Evolutionary conservation across 2,797 vertebrate species (phyloP).

Genomic region (Morus bassanus): DNA sequence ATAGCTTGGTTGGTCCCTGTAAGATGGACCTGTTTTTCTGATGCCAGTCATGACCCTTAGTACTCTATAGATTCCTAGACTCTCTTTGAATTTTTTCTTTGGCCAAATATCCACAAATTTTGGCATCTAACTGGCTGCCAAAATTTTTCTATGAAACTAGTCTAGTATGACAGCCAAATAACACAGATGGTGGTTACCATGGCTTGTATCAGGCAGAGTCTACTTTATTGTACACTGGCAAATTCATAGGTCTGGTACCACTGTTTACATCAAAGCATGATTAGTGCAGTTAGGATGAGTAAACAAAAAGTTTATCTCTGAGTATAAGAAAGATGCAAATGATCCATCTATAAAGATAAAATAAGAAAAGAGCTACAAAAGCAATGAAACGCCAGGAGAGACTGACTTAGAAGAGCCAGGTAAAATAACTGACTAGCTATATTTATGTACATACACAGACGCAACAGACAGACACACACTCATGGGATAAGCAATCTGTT

Average conservation of each 20-base stretch:
- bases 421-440: background rate
- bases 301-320: background rate
- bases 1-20: background rate
- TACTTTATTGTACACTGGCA: background rate
- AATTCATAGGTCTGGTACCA: background rate
- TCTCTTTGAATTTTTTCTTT: background rate
- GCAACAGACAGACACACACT: background rate
- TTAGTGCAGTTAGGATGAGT: background rate
- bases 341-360: background rate
- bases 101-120: background rate
- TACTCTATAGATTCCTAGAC: background rate
- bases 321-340: background rate
- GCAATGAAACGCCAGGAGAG: background rate
- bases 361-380: background rate
- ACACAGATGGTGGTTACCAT: background rate
- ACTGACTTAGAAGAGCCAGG: background rate
- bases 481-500: background rate
- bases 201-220: background rate
- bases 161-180: background rate
- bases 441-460: background rate
- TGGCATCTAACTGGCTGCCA: background rate
- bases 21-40: background rate
- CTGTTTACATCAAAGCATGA: background rate
- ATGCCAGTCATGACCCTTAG: background rate
- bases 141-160: background rate